Base-by-base conservation (phyloP, 1,140 invertebrate species). In the Bombus sibiricus region DNA sequence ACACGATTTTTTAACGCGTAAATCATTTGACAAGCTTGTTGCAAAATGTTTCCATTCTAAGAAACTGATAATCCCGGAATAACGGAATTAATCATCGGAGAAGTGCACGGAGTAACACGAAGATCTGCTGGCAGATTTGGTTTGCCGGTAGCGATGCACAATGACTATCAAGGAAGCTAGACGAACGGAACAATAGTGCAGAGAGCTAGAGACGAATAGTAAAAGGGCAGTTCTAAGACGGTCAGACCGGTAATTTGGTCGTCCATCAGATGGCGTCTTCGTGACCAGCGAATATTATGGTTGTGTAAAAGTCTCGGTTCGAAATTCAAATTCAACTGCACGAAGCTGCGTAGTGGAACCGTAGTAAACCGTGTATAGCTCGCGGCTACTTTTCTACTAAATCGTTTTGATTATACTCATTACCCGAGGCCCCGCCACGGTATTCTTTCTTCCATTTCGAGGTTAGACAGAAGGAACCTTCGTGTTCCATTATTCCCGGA, bases 391-490 rank as follows among this genome's bases (percentile, higher is more conserved):
- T 93, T 92, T 89, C 92, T 92, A 91, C 94, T 92, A 90, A 93
- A 93, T 85, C 92, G 88, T 93, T 93, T 92, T 93, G 94, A 94
- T 94, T 94, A 94, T 94, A 94, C 94, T 94, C 91, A 94, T 94
- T 94, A 94, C 93, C 78, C 81, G 47, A 47, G 84, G 77, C 71
- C 72, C 43, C 37, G 64, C 88, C 53, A 64, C 66, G 43, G 43
- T 62, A 43, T 64, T 85, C 86, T 69, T 72, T 71, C 78, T 64
- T 62, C 64, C 18, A 73, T 62, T 81, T 81, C 66, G 53, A 85
- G 84, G 68, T 57, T 81, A 69, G 68, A 62, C 80, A 37, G 69
- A 43, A 72, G 68, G 74, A 82, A 86, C 83, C 81, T 90, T 83
- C 81, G 86, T 89, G 85, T 89, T 90, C 89, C 87, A 88, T 91